Percentiles rank a stretch among this genome's conserved stretches.
phyloP scores from a whole-genome alignment of 1,140 invertebrate species.

The Drosophila ananassae region DNA sequence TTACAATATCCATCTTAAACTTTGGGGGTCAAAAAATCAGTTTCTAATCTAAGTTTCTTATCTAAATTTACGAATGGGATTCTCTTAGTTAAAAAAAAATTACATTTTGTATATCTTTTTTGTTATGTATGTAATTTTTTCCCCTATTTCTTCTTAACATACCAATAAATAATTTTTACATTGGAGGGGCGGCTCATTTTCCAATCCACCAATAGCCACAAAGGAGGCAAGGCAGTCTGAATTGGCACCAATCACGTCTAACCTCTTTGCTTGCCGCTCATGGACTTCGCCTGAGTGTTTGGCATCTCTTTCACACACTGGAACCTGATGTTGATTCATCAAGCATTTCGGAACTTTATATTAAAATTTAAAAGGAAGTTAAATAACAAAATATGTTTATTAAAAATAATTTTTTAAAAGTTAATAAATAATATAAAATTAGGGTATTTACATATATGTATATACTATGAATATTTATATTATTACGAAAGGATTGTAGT shows the following conservation, averaged over 20 bases:
- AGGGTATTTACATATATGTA: too few relatives aligned
- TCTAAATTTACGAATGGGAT: neutral
- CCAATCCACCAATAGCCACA: constrained; percentile 62
- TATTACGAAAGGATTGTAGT: too few relatives aligned
- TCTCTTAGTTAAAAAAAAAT: neutral
- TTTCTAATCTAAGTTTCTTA: neutral
- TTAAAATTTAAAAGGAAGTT: neutral
- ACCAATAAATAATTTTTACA: neutral
- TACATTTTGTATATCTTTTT: neutral
- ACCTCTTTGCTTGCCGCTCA: constrained; percentile 44
- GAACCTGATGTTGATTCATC: constrained; percentile 8
- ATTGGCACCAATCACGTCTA: constrained; percentile 63
- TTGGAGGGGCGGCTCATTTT: constrained; percentile 18
- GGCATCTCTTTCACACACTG: constrained; percentile 33
- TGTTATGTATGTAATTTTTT: neutral
- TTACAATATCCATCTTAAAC: neutral
- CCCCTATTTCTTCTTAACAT: neutral
- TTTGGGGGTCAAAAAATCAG: neutral
- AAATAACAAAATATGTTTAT: neutral
- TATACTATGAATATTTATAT: too few relatives aligned
- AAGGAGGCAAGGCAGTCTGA: constrained; percentile 34
- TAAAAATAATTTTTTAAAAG: too few relatives aligned
- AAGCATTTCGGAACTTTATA: constrained; percentile 1
- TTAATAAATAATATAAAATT: too few relatives aligned
- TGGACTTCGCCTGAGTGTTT: constrained; percentile 26